Base-by-base conservation (phyloP, 2,113 vertebrate species). In the Chrysochloris asiatica region DNA sequence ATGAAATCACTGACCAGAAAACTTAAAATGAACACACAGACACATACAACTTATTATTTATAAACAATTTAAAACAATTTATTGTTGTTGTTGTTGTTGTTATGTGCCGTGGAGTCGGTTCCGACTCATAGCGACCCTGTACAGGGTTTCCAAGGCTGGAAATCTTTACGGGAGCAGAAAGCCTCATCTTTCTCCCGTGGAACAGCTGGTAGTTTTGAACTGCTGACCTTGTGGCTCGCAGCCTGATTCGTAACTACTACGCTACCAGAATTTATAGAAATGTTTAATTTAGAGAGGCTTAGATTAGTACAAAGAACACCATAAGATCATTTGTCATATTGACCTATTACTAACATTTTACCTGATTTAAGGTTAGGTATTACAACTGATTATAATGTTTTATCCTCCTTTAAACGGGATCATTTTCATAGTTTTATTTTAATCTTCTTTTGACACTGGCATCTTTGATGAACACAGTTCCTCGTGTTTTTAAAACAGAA, bases 41-140 rank as follows among this genome's bases (percentile, higher is more conserved):
- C 22, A n/a, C n/a, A n/a, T n/a, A n/a, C 63, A 65, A 38, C 0
- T 76, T 75, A 78, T 63, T 67, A 50, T 80, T 82, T 86, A 54
- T 36, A 92, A 89, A 71, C 80, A 65, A 93, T 91, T 90, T 92
- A 47, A 93, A 90, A 30, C 36, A 89, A 38, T 24, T n/a, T n/a
- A n/a, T n/a, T n/a, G n/a, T n/a, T n/a, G n/a, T n/a, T n/a, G n/a
- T n/a, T n/a, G n/a, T n/a, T n/a, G n/a, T n/a, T n/a, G n/a, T n/a
- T n/a, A n/a, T n/a, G n/a, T n/a, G n/a, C n/a, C n/a, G n/a, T n/a
- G n/a, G n/a, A n/a, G n/a, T n/a, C n/a, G n/a, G n/a, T n/a, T n/a
- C n/a, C n/a, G n/a, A n/a, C n/a, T n/a, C n/a, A n/a, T n/a, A n/a
- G n/a, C n/a, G n/a, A n/a, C n/a, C n/a, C n/a, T n/a, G n/a, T n/a